These are phyloP conservation scores for Lasioglossum malachurum DNA, from an alignment of 2,888 invertebrate genomes.

Conservation along the genomic window DNA sequence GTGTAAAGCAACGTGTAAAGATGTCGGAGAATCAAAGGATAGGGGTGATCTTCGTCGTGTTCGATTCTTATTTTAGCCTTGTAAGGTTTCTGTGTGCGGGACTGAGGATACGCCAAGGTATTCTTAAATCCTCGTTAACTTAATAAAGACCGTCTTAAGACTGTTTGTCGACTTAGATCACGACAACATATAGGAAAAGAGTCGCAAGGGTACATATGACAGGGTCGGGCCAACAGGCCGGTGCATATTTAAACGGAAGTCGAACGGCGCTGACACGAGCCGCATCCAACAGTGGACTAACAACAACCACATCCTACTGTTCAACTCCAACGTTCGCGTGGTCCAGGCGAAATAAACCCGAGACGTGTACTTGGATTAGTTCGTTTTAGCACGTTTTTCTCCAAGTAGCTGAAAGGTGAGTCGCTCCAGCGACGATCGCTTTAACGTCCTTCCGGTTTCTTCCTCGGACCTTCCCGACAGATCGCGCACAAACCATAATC, in stretches of 20 bases:
- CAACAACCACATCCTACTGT: constrained; percentile 70
- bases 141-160: constrained; percentile 83
- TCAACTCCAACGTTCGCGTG: constrained; percentile 72
- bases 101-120: constrained; percentile 81
- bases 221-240: constrained; percentile 61
- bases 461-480: neutral
- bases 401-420: constrained; percentile 77
- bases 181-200: constrained; percentile 66
- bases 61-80: constrained; percentile 74
- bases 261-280: constrained; percentile 74
- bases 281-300: constrained; percentile 81
- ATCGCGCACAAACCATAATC: neutral
- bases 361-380: constrained; percentile 79
- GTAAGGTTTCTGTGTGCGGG: constrained; percentile 80
- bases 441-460: neutral
- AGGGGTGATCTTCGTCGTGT: constrained; percentile 38
- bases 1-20: neutral
- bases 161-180: constrained; percentile 82
- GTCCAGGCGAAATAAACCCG: constrained; percentile 41
- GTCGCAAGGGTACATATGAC: constrained; percentile 78
- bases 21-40: constrained; percentile 48
- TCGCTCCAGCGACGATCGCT: neutral
- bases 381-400: constrained; percentile 80
- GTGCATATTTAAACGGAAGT: constrained; percentile 79
- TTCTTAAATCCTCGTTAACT: constrained; percentile 83